Evolutionary conservation across 2,888 invertebrate species (phyloP).

Genomic region (Caenorhabditis wallacei): DNA sequence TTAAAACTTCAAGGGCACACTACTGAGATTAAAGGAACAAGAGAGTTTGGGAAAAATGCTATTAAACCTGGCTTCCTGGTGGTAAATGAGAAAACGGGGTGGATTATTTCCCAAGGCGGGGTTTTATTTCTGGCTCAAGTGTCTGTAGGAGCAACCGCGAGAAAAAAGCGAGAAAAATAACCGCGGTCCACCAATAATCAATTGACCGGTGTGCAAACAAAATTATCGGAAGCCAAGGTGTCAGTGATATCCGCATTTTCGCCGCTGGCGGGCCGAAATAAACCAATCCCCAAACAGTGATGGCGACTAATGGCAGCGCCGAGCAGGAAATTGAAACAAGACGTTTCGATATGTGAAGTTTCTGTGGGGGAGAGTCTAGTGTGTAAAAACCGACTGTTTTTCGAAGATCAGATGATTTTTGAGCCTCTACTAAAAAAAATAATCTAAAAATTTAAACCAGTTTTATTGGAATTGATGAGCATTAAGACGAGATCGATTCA

Average conservation of each 20-base stretch:
- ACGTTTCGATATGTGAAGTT: neutral
- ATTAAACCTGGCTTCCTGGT: neutral
- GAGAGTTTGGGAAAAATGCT: neutral
- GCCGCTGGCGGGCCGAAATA: constrained; percentile 60
- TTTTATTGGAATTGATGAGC: neutral
- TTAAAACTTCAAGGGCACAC: constrained; percentile 22
- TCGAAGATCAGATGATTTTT: constrained; percentile 6
- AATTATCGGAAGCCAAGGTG: constrained; percentile 55
- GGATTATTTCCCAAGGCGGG: constrained; percentile 33
- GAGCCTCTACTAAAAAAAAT: no score
- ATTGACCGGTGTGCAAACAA: constrained; percentile 59
- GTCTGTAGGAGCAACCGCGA: no score
- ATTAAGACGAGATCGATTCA: neutral
- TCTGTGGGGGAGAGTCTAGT: constrained; percentile 14
- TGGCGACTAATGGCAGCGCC: constrained; percentile 11
- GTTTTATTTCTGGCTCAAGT: constrained; percentile 37
- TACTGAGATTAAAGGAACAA: constrained; percentile 17
- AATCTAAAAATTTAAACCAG: neutral
- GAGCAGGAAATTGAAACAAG: constrained; percentile 48
- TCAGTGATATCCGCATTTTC: constrained; percentile 66
- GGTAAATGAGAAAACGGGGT: constrained; percentile 29
- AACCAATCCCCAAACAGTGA: constrained; percentile 55
- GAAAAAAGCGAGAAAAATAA: constrained; percentile 1
- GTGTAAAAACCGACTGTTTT: constrained; percentile 10
- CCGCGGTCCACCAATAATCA: constrained; percentile 45